Evolutionary conservation across 2,888 invertebrate genomes (phyloP), one percentile per base, ranked within the genome.

Genomic region (Bombylius major): DNA sequence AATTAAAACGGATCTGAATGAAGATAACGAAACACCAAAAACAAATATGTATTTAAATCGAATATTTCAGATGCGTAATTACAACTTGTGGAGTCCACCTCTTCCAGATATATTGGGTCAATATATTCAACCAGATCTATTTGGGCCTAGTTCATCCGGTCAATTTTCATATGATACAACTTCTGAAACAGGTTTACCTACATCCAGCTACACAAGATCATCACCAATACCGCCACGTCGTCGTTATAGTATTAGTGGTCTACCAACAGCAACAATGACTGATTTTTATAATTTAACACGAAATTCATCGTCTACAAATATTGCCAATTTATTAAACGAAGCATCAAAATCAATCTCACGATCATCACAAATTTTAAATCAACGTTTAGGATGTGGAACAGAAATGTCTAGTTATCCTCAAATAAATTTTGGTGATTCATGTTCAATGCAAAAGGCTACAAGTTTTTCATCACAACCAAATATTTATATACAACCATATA

Each of bases 51-150:
- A 56, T 55, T 56, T 56, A 58, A 70, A 73, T 70, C 71, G 70
- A 68, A 71, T 69, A 69, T 74, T 75, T 73, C 75, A 75, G 74
- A 75, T 75, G 72, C 75, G 71, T 69, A 70, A 70, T 70, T 71
- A 68, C 69, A 71, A 66, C 69, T 65, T 67, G 62, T 70, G 73
- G 67, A 72, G 73, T 62, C 72, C 74, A 62, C 72, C 73, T 64
- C 65, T 73, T 65, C 71, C 72, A 62, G 73, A 74, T 63, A 72
- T 60, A 46, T 52, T 73, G 61, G 73, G 72, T 62, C 70, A 70
- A 63, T 71, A 72, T 52, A 49, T 54, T 54, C 58, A 56, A 50
- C 53, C 56, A 55, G 71, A 73, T 46, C 65, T 70, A 49, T 72
- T 70, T 59, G 70, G 71, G 8, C 66, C 67, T 48, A 47, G 47